A percentile compares a stretch with the other conserved stretches of the same genome.
Evolutionary conservation across 2,888 invertebrate species (phyloP).

Genomic region (Clusia tigrina): DNA sequence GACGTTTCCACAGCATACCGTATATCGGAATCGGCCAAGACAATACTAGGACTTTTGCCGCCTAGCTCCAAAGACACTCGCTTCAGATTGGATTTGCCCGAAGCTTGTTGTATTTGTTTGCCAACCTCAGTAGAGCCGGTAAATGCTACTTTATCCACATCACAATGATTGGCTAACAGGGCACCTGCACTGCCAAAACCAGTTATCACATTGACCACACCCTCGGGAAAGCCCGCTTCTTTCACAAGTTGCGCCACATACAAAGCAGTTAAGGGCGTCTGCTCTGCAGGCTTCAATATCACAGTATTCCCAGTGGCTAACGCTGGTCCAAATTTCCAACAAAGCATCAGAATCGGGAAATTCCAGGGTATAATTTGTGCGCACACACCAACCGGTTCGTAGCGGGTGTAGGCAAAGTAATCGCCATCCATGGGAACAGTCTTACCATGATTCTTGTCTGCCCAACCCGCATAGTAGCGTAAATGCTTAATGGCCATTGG

Average conservation of each 20-base stretch:
- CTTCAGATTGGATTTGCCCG: conserved; percentile 80
- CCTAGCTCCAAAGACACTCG: conserved; percentile 90
- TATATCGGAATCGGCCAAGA: conserved; percentile 85
- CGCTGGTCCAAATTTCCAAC: conserved; percentile 92
- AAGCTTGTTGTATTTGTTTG: conserved; percentile 80
- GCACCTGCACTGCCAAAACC: conserved; percentile 88
- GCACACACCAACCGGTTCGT: conserved; percentile 94
- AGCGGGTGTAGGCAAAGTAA: conserved; percentile 83
- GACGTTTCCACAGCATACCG: conserved; percentile 82
- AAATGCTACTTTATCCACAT: conserved; percentile 90
- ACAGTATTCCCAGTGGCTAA: conserved; percentile 81
- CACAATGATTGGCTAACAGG: conserved; percentile 75
- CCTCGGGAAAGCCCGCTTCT: conserved; percentile 92
- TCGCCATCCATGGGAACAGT: conserved; percentile 83
- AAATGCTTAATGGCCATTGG: conserved; percentile 70
- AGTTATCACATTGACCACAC: conserved; percentile 90
- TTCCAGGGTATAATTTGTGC: conserved; percentile 97
- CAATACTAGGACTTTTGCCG: conserved; percentile 92
- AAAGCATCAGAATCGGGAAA: conserved; percentile 90
- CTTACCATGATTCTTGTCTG: conserved; percentile 85
- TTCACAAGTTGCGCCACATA: conserved; percentile 85
- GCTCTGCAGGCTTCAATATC: conserved; percentile 93
- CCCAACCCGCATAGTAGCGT: conserved; percentile 93
- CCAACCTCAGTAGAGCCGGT: conserved; percentile 93
- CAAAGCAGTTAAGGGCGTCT: conserved; percentile 90